Conservation (phyloP, 2,888 invertebrate species). For the Dasypogon diadema region DNA sequence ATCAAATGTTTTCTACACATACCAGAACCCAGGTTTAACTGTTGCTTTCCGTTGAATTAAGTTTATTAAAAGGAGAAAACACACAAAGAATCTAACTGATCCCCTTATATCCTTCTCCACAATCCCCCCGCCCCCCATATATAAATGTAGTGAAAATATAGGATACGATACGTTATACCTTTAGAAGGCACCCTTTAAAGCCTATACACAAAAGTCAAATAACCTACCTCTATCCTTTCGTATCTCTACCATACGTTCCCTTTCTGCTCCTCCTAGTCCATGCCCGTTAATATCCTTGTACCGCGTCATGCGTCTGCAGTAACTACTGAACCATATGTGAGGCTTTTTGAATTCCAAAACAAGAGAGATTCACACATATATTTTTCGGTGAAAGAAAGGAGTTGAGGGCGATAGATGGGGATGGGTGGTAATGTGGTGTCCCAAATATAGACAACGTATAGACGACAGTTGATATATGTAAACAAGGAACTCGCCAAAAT, state of each 20-base stretch:
- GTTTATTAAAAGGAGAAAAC: slow-evolving; percentile 40
- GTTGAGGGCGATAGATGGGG: too few relatives aligned
- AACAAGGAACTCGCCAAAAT: slow-evolving; percentile 35
- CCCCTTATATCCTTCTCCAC: neutral
- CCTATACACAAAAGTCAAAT: neutral
- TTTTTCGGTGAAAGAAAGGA: too few relatives aligned
- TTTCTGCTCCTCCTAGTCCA: neutral
- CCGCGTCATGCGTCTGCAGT: slow-evolving; percentile 13
- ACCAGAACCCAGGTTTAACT: too few relatives aligned
- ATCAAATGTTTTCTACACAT: too few relatives aligned
- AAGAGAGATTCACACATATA: neutral
- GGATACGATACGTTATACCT: neutral
- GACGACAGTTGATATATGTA: slow-evolving; percentile 36
- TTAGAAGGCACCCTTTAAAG: neutral
- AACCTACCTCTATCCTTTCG: neutral
- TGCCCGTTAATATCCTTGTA: too few relatives aligned
- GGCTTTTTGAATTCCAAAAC: slow-evolving; percentile 7
- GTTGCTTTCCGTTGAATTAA: slow-evolving; percentile 45
- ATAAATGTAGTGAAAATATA: neutral
- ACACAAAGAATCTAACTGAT: slow-evolving; percentile 26
- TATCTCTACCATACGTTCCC: too few relatives aligned
- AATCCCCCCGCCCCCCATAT: neutral
- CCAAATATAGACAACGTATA: slow-evolving; percentile 38
- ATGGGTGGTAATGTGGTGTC: neutral
- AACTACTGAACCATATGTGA: slow-evolving; percentile 43